Evolutionary conservation across 2,888 invertebrate species (phyloP), one percentile per base, ranked within the genome.

Genomic region (Terebella lapidaria): DNA sequence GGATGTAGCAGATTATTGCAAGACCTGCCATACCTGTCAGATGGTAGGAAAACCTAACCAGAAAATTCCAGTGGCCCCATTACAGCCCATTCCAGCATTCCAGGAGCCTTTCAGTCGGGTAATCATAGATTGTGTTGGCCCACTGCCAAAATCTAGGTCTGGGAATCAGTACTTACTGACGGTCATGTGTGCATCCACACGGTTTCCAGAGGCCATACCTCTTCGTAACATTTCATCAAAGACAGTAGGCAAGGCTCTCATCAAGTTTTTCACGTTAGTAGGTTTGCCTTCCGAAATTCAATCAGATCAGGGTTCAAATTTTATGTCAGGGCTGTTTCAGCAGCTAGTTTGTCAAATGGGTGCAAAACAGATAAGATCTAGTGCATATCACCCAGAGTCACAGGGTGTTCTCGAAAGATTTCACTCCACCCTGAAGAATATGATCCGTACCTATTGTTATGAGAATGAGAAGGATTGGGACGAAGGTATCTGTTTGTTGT

Each of bases 391-490:
- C 26, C 56, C 59, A 26, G 4, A 59, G 35, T 49, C 56, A 20
- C 59, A 59, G 24, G 56, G 60, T 15, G 56, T 57, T n/a, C 29
- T 57, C 5, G 27, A 57, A 49, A 24, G 26, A 3, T 55, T 29
- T 56, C 42, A 58, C 15, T 46, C 35, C 18, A 62, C 57, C 2
- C 1, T 62, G 57, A 62, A 53, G 30, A 55, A 28, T 25, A 58
- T 53, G 51, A 3, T 62, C 3, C 10, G 54, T 26, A 55, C 52
- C 18, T 62, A 61, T 30, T 64, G 59, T 56, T 47, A 53, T 25
- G 59, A 64, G 18, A 49, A 57, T 47, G 54, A 61, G 45, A 61
- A 61, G 25, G 53, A 61, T 25, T 61, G 54, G 59, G 59, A 60
- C 51, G 56, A 61, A 30, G 56, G 56, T 22, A 30, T 60, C 15